phyloP scores from a whole-genome alignment of 1,140 invertebrate genomes.

The Oedothorax gibbosus region DNA sequence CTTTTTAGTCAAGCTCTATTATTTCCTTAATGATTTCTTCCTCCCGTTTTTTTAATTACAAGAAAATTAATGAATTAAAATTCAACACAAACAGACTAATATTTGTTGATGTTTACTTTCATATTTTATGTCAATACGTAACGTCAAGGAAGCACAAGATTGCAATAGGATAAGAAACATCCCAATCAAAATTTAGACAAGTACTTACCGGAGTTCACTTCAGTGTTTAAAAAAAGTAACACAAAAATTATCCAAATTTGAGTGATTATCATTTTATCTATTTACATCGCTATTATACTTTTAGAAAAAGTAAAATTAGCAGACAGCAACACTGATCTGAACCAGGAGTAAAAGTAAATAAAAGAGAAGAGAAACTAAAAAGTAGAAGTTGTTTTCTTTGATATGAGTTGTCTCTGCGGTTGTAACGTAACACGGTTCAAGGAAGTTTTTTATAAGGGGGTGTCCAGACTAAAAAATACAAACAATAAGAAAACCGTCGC shows the following conservation, averaged over 20 bases:
- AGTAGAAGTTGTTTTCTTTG: too few species aligned
- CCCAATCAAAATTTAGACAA: background rate
- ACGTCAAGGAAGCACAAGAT: background rate
- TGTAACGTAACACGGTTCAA: too few species aligned
- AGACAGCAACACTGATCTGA: too few species aligned
- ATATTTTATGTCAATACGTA: background rate
- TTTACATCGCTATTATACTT: too few species aligned
- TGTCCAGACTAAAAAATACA: too few species aligned
- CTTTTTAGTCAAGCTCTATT: too few species aligned
- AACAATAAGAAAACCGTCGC: too few species aligned
- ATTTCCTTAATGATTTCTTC: background rate
- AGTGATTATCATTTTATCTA: background rate
- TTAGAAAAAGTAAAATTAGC: too few species aligned
- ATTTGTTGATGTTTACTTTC: background rate
- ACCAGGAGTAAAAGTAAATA: too few species aligned
- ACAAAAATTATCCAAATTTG: constrained; percentile 17
- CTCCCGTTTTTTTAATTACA: background rate
- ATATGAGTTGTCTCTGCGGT: too few species aligned
- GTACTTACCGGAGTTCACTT: constrained; percentile 21
- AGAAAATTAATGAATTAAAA: background rate
- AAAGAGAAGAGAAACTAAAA: too few species aligned
- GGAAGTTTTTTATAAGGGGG: too few species aligned
- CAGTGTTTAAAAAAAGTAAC: background rate
- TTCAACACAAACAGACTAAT: background rate
- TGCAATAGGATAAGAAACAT: background rate